phyloP scores from a whole-genome alignment of 1,140 invertebrate species.

The Hormaphis cornu region DNA sequence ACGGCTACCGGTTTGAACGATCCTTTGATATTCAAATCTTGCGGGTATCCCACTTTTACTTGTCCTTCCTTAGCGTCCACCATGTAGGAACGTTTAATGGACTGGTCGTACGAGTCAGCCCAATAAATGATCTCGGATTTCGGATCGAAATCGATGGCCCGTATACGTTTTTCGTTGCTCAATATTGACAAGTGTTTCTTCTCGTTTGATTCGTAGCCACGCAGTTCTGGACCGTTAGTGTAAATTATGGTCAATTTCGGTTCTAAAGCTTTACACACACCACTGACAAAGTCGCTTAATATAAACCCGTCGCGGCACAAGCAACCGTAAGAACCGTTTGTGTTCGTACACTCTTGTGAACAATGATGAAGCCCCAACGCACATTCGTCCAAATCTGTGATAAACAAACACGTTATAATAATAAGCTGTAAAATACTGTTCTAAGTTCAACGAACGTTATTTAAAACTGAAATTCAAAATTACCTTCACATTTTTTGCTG shows the following conservation, averaged over 20 bases:
- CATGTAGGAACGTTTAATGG: slow-evolving; percentile 85
- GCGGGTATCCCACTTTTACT: slow-evolving; percentile 73
- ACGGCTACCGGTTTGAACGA: slow-evolving; percentile 72
- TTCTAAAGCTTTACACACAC: slow-evolving; percentile 65
- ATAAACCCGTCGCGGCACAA: slow-evolving; percentile 74
- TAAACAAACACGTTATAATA: slow-evolving; percentile 18
- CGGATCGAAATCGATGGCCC: slow-evolving; percentile 79
- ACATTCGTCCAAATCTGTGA: slow-evolving; percentile 82
- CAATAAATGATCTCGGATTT: slow-evolving; percentile 77
- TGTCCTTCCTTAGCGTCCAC: slow-evolving; percentile 63
- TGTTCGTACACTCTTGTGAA: slow-evolving; percentile 81
- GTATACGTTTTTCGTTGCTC: slow-evolving; percentile 70
- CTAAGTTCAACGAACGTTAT: no score
- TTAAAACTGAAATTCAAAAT: not conserved
- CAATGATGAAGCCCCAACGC: slow-evolving; percentile 71
- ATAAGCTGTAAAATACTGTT: no score
- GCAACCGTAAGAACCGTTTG: slow-evolving; percentile 87
- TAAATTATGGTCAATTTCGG: slow-evolving; percentile 46
- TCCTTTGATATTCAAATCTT: slow-evolving; percentile 72
- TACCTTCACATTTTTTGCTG: slow-evolving; percentile 61
- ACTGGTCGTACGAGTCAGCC: slow-evolving; percentile 81
- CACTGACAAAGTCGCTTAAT: slow-evolving; percentile 61
- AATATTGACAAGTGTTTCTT: slow-evolving; percentile 66
- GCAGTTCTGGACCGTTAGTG: slow-evolving; percentile 76
- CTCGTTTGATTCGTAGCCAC: slow-evolving; percentile 57